Evolutionary conservation across 2,797 vertebrate species (phyloP), one percentile per base, ranked within the genome.

Genomic region (Esox masquinongy): DNA sequence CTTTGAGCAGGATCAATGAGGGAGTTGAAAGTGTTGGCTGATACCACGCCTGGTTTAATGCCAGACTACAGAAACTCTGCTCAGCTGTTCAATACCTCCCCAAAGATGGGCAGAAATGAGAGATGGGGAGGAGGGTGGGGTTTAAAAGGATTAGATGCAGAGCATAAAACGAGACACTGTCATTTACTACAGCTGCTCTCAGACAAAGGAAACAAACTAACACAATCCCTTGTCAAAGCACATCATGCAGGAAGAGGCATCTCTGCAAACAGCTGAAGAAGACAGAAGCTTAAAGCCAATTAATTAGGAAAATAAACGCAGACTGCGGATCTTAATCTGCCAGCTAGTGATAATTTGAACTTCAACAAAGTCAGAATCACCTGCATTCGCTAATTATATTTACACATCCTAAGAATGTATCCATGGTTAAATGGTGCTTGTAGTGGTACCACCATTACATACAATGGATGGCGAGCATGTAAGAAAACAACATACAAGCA

Each of bases 1-100:
- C 61, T 31, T 73, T 19, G 51, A 36, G 51, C 19, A 56, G 51
- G 53, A 72, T 43, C 19, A 73, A 63, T 61, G 56, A 43, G 24
- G 11, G n/a, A 26, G 56, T 17, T 4, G 39, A 43, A 24, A 34
- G 56, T 70, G 74, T 76, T 78, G 77, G 82, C 77, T 85, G 72
- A 84, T 68, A 85, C 63, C 53, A 74, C 74, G 66, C 82, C 74
- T 89, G 76, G 78, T 84, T 80, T 51, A 75, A 61, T 73, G 71
- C 69, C 85, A 85, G 70, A 39, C 47, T 78, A 72, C 49, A 79
- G 70, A 24, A 22, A 19, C 67, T 68, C 67, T n/a, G 29, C 64
- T 66, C 64, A 31, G 64, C 26, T 31, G 31, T 31, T 34, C 64
- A 31, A 66, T 34, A 31, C 29, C 64, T 36, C 31, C 16, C 29